These are phyloP conservation scores for Sinocyclocheilus rhinocerous DNA, from an alignment of 2,113 vertebrate species.

Conservation along the genomic window DNA sequence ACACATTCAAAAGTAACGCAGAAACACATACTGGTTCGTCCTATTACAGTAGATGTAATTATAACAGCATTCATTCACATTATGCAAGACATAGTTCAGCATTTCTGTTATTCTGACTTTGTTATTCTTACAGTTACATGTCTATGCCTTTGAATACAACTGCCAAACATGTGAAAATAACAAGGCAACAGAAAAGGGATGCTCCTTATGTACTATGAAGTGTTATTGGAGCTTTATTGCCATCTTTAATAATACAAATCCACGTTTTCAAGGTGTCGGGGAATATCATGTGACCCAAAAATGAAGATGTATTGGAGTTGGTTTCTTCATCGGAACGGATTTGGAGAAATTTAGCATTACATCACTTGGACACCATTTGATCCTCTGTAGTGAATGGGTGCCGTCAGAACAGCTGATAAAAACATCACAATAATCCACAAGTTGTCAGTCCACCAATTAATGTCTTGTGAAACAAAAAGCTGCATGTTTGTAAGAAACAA, in stretches of 20 bases:
- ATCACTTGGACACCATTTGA: no score
- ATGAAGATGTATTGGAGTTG: not conserved
- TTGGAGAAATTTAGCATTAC: no score
- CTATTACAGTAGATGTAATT: not conserved
- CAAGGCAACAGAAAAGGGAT: not conserved
- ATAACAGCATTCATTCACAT: conserved; percentile 9
- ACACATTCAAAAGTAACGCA: not conserved
- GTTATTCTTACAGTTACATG: not conserved
- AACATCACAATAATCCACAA: no score
- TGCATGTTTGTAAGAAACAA: not conserved
- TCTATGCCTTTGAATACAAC: not conserved
- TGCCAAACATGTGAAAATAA: not conserved
- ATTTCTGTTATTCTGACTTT: not conserved
- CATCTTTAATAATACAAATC: conserved; percentile 1
- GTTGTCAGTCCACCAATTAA: not conserved
- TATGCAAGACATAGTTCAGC: not conserved
- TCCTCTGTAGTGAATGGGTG: not conserved
- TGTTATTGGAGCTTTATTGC: conserved; percentile 4
- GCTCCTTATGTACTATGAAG: not conserved
- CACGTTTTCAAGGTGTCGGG: not conserved
- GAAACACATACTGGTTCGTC: not conserved
- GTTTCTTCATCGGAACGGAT: no score
- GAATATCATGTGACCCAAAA: not conserved
- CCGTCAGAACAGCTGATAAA: not conserved
- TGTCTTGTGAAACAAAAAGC: not conserved